Evolutionary conservation across 2,113 vertebrate species (phyloP), one percentile per base, ranked within the genome.

Genomic region (Fregata magnificens): DNA sequence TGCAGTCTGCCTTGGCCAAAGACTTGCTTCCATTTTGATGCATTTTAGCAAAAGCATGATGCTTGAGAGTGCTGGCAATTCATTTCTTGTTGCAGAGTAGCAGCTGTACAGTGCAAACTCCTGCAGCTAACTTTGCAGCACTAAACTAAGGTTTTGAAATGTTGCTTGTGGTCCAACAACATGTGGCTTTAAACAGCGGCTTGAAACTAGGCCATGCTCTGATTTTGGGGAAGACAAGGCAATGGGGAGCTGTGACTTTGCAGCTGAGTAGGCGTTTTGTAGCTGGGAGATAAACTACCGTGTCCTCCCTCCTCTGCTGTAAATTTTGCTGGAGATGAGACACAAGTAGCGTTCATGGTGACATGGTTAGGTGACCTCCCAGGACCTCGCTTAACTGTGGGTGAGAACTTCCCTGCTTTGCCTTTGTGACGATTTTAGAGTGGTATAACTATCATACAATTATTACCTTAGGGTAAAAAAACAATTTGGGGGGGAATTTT

Each of bases 291-390:
- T 45, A 65, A 83, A 38, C 58, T 66, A 18, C n/a, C 1, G 2
- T 1, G 1, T 86, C 47, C 19, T 93, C 32, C 16, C 50, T 77
- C 25, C 56, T 61, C 42, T 61, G 74, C 82, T 88, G 24, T 70
- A 20, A 49, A 20, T 31, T 45, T 58, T 78, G 8, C 42, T 86
- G 84, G 72, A 67, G 86, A 13, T 61, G 49, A 86, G 32, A 40
- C 50, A 14, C 5, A 5, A 16, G 16, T 0, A 38, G 21, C 1
- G 4, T 31, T 76, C 2, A 0, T 53, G 53, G 65, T 73, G 86
- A 42, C 12, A 0, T 10, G 31, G 53, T 62, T 58, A n/a, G 56
- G 70, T 84, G 66, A 52, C 77, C 21, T 94, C 24, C n/a, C 12
- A 61, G 82, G 38, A 62, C 66, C 15, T 76, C 0, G 0, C 29